phyloP scores from a whole-genome alignment of 2,797 vertebrate genomes.

The Ibycter americanus region DNA sequence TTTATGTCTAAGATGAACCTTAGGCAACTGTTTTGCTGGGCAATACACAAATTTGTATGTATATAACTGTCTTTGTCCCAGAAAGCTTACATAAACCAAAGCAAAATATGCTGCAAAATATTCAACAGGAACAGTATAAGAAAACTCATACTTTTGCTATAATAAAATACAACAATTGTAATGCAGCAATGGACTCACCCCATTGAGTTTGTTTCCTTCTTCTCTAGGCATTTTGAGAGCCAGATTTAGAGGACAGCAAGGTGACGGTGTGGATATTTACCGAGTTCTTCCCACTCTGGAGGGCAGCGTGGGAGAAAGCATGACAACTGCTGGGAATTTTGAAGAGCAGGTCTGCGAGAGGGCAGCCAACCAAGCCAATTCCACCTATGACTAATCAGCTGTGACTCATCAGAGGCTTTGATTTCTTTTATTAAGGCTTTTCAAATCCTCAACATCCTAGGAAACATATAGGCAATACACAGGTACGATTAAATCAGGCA shows the following conservation, averaged over 20 bases:
- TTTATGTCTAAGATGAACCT: background rate
- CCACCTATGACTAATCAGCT: constrained; percentile 24
- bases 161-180: background rate
- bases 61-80: background rate
- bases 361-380: background rate
- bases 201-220: background rate
- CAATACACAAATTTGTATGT: background rate
- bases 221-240: background rate
- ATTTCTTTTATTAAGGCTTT: constrained; percentile 25
- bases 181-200: background rate
- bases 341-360: background rate
- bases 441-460: background rate
- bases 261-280: background rate
- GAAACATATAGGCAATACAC: background rate
- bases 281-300: background rate
- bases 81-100: background rate
- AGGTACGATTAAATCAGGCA: background rate
- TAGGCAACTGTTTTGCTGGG: background rate
- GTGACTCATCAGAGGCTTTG: constrained; percentile 36
- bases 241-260: background rate
- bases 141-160: background rate
- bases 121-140: background rate
- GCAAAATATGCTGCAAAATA: background rate
- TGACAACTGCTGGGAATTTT: background rate
- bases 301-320: background rate